Conservation (phyloP, 37 sponge, comb jelly and placozoan species). For the Ephydatia muelleri region DNA sequence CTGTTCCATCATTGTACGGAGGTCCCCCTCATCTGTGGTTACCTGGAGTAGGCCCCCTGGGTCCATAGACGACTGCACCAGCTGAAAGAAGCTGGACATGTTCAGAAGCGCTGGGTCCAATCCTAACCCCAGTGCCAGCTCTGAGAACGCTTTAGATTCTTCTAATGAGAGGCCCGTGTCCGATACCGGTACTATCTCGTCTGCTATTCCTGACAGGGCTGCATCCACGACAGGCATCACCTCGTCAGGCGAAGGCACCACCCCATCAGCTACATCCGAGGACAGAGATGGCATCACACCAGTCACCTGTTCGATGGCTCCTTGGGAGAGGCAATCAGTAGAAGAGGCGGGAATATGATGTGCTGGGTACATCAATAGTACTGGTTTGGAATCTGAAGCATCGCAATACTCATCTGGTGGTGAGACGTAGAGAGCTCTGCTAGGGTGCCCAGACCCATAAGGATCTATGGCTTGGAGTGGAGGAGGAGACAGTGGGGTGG, state of each 20-base stretch:
- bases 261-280: neutral
- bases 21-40: neutral
- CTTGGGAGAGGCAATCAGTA: neutral
- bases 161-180: neutral
- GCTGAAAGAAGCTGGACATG: constrained; percentile 14
- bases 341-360: neutral
- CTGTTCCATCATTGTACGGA: neutral
- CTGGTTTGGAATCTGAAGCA: neutral
- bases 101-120: constrained; percentile 17
- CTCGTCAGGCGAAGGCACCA: neutral
- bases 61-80: constrained; percentile 22
- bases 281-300: neutral
- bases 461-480: neutral
- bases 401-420: neutral
- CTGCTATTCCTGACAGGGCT: neutral
- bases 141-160: neutral
- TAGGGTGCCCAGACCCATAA: neutral
- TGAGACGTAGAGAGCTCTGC: neutral
- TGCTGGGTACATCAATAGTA: neutral
- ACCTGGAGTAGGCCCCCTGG: neutral
- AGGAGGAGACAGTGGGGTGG: neutral
- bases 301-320: neutral
- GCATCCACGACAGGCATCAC: neutral
- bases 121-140: constrained; percentile 37
- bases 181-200: neutral